Conservation (phyloP, 2,113 vertebrate genomes). For the Protomyctophum bolini region DNA sequence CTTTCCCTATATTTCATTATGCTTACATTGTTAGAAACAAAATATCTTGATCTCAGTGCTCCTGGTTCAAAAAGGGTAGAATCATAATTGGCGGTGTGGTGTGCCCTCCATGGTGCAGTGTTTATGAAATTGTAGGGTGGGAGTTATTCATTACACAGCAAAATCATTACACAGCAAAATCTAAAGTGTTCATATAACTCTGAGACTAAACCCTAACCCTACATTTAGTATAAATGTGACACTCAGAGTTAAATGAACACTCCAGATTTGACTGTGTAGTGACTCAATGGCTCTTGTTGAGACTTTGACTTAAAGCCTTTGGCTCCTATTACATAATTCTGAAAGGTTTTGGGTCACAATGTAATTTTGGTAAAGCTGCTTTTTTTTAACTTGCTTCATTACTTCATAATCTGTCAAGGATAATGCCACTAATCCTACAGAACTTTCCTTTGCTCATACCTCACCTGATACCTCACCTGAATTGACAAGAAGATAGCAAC, state of each 20-base stretch:
- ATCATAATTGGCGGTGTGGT: no score
- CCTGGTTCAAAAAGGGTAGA: no score
- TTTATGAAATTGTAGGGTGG: constrained; percentile 30
- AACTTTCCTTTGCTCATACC: background rate
- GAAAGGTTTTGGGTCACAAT: constrained; percentile 9
- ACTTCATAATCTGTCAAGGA: background rate
- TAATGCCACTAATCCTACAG: background rate
- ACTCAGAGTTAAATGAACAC: no score
- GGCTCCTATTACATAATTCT: background rate
- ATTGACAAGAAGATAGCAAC: background rate
- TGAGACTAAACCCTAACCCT: no score
- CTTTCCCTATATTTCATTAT: no score
- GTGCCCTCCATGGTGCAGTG: background rate
- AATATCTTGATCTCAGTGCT: no score
- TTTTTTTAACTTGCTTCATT: background rate
- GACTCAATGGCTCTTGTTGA: constrained; percentile 21
- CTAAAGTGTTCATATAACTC: constrained; percentile 23
- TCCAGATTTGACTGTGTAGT: background rate
- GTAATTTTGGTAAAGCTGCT: background rate
- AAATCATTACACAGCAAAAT: no score
- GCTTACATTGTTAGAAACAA: no score
- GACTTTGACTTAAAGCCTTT: background rate
- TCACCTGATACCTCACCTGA: background rate
- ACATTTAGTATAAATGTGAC: no score
- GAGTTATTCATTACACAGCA: background rate